A percentile compares a stretch with the other conserved stretches of the same genome.
These are phyloP conservation scores for Pocillopora grandis DNA, from an alignment of 92 coral and sea anemone species.

Conservation along the genomic window DNA sequence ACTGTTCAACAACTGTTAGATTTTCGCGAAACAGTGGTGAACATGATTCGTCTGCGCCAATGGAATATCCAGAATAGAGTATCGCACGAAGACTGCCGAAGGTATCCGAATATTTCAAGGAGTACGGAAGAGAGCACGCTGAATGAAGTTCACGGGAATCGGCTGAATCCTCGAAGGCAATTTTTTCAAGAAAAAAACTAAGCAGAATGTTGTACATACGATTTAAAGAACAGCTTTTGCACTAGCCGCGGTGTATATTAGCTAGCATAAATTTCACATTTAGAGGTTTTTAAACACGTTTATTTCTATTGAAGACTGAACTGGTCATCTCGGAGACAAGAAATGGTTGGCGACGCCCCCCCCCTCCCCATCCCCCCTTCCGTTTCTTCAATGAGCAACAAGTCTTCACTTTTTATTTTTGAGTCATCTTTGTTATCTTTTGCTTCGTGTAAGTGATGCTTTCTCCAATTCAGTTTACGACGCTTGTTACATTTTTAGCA, in stretches of 20 bases:
- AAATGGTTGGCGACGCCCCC: too few species aligned
- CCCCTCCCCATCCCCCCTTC: neutral
- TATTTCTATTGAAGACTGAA: neutral
- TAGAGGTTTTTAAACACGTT: neutral
- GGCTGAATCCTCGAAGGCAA: slow-evolving; percentile 6
- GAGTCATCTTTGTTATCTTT: neutral
- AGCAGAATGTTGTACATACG: slow-evolving; percentile 24
- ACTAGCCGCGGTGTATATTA: neutral
- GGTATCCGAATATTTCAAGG: neutral
- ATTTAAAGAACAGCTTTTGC: neutral
- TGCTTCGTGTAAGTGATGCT: neutral
- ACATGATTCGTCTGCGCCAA: neutral
- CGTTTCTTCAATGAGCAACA: neutral
- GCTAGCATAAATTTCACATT: neutral
- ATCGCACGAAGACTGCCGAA: slow-evolving; percentile 24
- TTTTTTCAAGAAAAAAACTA: neutral
- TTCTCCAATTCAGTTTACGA: neutral
- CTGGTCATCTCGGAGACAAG: neutral
- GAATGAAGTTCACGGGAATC: neutral
- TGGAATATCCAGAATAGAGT: neutral
- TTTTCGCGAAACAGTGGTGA: slow-evolving; percentile 9
- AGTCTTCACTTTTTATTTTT: neutral
- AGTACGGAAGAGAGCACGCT: neutral
- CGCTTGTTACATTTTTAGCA: slow-evolving; percentile 24
- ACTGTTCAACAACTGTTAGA: slow-evolving; percentile 2